Evolutionary conservation across 2,113 vertebrate genomes (phyloP).

Genomic region (Equus quagga): DNA sequence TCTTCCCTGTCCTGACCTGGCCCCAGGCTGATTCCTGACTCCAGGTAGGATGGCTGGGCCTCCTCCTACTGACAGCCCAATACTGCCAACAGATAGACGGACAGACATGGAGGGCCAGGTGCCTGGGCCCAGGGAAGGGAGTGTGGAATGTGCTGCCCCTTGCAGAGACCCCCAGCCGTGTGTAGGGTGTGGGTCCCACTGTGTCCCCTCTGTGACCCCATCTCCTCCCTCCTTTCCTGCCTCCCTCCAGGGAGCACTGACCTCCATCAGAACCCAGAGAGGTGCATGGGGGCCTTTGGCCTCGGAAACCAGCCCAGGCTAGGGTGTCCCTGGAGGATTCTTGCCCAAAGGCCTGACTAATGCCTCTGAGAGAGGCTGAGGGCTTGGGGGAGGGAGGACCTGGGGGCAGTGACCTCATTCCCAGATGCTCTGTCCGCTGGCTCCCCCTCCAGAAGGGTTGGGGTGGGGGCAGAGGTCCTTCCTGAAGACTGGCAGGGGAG

Average conservation of each 20-base stretch:
- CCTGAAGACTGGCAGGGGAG: neutral
- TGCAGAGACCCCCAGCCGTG: neutral
- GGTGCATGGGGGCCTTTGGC: neutral
- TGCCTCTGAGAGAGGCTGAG: neutral
- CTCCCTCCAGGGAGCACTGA: neutral
- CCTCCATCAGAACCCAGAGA: neutral
- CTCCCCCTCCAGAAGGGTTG: too few relatives aligned
- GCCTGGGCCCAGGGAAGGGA: neutral
- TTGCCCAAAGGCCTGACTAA: neutral
- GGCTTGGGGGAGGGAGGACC: neutral
- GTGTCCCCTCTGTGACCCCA: neutral
- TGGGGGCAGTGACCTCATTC: neutral
- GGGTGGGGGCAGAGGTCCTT: neutral
- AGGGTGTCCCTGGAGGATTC: neutral
- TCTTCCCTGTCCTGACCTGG: neutral
- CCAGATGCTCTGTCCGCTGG: neutral
- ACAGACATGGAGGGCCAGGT: neutral
- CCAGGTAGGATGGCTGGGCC: neutral
- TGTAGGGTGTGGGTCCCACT: too few relatives aligned
- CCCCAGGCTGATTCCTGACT: neutral
- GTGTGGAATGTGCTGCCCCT: neutral
- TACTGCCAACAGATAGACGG: accelerated
- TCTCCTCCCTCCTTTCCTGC: too few relatives aligned
- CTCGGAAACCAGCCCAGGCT: neutral
- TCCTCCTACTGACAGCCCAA: neutral